These are phyloP conservation scores for Zeugodacus cucurbitae DNA, from an alignment of 1,140 invertebrate species.

Conservation along the genomic window DNA sequence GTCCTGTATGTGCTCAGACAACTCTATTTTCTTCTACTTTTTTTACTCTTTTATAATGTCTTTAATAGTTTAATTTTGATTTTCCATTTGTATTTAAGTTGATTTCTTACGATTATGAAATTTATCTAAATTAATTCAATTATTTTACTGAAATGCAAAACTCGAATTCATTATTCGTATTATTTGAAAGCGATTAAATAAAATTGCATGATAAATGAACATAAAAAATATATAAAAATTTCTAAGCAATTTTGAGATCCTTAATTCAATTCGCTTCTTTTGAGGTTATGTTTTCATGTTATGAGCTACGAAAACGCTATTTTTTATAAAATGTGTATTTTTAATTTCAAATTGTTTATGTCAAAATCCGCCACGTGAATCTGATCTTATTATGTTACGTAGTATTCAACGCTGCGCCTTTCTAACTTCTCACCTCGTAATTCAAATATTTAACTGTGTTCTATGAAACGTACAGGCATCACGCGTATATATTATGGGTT, in stretches of 20 bases:
- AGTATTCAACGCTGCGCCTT: no score
- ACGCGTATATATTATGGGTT: no score
- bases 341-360: not conserved
- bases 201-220: no score
- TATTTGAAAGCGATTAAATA: no score
- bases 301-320: not conserved
- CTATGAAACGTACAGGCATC: no score
- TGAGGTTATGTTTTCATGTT: not conserved
- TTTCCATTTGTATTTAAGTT: not conserved
- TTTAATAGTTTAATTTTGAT: slow-evolving; percentile 9
- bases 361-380: not conserved
- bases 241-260: no score
- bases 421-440: no score
- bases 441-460: no score
- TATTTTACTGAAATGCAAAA: not conserved
- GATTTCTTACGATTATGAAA: not conserved
- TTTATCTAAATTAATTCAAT: not conserved
- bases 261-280: no score
- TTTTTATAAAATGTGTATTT: not conserved
- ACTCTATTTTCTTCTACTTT: not conserved
- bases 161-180: no score
- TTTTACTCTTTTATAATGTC: not conserved
- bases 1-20: not conserved
- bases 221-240: no score
- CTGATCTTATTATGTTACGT: no score